These are phyloP conservation scores for Shinisaurus crocodilurus DNA, from an alignment of 2,113 vertebrate species.

Conservation along the genomic window DNA sequence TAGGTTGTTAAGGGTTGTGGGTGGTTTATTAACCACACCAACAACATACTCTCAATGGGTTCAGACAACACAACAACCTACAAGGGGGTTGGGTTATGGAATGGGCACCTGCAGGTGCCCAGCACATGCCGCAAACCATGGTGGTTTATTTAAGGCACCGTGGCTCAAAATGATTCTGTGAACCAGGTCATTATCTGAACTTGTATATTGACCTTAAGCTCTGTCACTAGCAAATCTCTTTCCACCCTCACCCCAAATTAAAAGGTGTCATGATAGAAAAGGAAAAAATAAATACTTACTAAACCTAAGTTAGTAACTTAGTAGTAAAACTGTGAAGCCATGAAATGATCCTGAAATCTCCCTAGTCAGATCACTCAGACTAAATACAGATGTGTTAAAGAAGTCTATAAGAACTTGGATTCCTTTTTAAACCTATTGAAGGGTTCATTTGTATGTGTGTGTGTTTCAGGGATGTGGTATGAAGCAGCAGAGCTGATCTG, in stretches of 20 bases:
- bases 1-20: no score
- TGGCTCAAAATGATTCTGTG: no score
- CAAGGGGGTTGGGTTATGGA: no score
- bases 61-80: no score
- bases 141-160: no score
- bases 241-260: no score
- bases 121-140: no score
- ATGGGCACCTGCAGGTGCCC: no score
- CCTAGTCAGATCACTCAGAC: not conserved
- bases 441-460: not conserved
- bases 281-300: no score
- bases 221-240: not conserved
- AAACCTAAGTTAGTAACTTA: not conserved
- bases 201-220: not conserved
- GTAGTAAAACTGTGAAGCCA: not conserved
- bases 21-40: no score
- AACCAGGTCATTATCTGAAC: not conserved
- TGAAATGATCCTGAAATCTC: not conserved
- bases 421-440: not conserved
- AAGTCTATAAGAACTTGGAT: no score
- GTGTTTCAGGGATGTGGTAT: conserved; percentile 89
- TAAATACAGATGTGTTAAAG: not conserved
- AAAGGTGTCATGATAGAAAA: not conserved
- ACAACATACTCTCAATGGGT: no score
- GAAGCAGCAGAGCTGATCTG: conserved; percentile 91